Evolutionary conservation across 2,113 vertebrate species (phyloP).

Genomic region (Nycticryphes semicollaris): DNA sequence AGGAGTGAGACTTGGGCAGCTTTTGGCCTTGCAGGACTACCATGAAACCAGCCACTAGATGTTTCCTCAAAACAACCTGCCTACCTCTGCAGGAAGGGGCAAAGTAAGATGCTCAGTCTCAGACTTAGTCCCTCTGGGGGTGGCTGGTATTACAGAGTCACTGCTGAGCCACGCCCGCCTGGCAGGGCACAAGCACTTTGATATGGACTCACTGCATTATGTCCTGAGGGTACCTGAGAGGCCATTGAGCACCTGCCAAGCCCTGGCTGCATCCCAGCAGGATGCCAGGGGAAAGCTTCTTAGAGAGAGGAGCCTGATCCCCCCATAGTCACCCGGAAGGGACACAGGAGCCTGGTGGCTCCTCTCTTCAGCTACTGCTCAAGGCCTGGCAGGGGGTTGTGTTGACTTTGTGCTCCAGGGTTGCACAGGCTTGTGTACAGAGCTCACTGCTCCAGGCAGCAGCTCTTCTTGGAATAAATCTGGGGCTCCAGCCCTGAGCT

Average conservation of each 20-base stretch:
- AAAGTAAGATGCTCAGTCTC: background rate
- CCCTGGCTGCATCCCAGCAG: background rate
- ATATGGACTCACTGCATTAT: background rate
- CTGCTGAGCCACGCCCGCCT: background rate
- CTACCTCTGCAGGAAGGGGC: background rate
- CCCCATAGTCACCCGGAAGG: background rate
- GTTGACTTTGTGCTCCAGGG: background rate
- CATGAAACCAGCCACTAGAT: background rate
- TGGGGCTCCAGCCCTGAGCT: background rate
- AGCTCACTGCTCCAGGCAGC: background rate
- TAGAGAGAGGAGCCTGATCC: background rate
- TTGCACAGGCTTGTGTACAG: background rate
- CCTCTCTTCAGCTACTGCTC: background rate
- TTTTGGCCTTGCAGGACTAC: background rate
- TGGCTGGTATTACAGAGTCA: background rate
- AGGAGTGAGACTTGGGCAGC: background rate
- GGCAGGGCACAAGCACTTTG: background rate
- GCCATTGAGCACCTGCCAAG: background rate
- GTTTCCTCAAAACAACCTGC: background rate
- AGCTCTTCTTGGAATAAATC: background rate
- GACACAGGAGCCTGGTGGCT: rapidly evolving
- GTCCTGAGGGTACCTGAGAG: background rate
- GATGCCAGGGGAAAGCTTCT: background rate
- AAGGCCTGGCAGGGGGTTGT: background rate
- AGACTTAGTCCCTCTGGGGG: background rate